Base-by-base conservation (phyloP, 2,113 vertebrate genomes). In the Paradisaea rubra region DNA sequence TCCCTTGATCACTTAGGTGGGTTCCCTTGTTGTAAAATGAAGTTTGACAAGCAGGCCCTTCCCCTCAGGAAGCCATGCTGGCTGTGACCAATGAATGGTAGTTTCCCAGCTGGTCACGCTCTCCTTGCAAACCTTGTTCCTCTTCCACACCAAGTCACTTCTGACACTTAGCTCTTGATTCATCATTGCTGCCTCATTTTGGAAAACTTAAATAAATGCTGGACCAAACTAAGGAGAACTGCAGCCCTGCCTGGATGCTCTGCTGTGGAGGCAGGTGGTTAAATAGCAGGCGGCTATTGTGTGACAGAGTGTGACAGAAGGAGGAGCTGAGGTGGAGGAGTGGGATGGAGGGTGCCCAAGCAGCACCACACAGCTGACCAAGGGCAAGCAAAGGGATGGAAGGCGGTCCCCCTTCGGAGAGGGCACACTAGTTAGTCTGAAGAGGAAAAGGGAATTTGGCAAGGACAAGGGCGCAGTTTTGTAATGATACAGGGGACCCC, bases 381-480 rank as follows among this genome's bases (percentile, higher is more conserved):
- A 35, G 42, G 42, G 44, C 52, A 81, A 63, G 49, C 21, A 50
- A 30, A 61, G 39, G 19, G 22, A 11, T 50, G 33, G 35, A 66
- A 69, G 45, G 71, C 2, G 1, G 37, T 54, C 45, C 31, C 71
- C 1, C 0, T 22, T 85, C 0, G 0, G 39, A 6, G 0, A 65
- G 23, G 28, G 45, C 21, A 45, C 14, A 3, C 19, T 37, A 13
- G 18, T 71, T 31, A 21, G 19, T 18, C 61, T 72, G 59, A 86
- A 45, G 22, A 68, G 71, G 74, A 69, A 82, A 91, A 91, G 66
- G 33, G 84, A 61, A 17, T 47, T 63, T 77, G 49, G 25, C 83
- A 86, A 88, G 81, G 90, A 77, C 47, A 72, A 64, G 74, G 56
- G 28, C 11, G 16, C 70, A 35, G 70, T 24, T 90, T 70, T 77